Base-by-base conservation (phyloP, 2,113 vertebrate species). In the Tupaia chinensis region DNA sequence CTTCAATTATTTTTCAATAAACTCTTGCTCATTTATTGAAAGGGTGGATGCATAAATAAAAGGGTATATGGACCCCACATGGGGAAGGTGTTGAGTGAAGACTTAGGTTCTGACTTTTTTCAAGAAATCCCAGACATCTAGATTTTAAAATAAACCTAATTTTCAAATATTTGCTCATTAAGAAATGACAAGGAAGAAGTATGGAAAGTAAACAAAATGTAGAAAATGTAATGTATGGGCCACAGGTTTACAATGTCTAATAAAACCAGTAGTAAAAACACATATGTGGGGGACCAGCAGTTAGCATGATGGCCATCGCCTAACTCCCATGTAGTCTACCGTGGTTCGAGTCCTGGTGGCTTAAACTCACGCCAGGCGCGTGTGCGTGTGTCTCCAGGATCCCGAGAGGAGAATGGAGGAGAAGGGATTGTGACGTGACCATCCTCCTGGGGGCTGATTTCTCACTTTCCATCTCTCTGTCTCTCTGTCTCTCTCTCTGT, bases 41-140 rank as follows among this genome's bases (percentile, higher is more conserved):
- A 72, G 34, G 19, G 7, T 44, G 14, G 16, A 68, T 58, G 19
- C 7, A 19, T 69, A 69, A 56, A 34, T n/a, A 25, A 29, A 69
- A 44, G 4, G 17, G n/a, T 23, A 29, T 29, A 60, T 17, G 25
- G 4, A 25, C n/a, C 5, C 14, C n/a, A 44, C 14, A 13, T 27
- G 4, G 4, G 44, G 7, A 9, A 27, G 1, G 13, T 23, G 32
- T 2, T 1, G 3, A 60, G 53, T 66, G 1, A 7, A 58, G 9
- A 25, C 8, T 68, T 15, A 58, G 6, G 6, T 27, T 65, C 58
- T 56, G 5, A 27, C 34, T 17, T 79, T 73, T 73, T 78, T 32
- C 22, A 86, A 17, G 65, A 61, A 70, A 70, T 44, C 53, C 3
- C 13, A 86, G 19, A 63, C 25, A 53, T 87, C n/a, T 61, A 29